These are phyloP conservation scores for Artibeus jamaicensis DNA, from an alignment of 2,797 vertebrate species.

Conservation along the genomic window DNA sequence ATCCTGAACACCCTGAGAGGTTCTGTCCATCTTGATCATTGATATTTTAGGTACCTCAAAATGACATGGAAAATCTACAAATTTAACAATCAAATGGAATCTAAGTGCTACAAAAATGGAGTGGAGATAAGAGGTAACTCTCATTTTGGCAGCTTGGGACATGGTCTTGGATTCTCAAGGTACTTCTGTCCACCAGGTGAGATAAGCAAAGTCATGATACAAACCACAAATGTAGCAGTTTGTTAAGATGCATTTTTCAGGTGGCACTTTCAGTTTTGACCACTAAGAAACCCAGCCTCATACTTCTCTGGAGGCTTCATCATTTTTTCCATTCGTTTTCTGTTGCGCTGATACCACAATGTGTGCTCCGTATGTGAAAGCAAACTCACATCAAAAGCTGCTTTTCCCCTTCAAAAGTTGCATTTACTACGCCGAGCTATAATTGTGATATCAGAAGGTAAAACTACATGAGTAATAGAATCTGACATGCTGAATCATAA, in stretches of 20 bases:
- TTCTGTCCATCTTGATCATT: background rate
- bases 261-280: background rate
- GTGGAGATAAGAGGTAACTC: background rate
- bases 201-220: background rate
- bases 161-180: background rate
- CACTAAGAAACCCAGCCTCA: background rate
- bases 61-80: background rate
- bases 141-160: background rate
- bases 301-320: background rate
- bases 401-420: constrained; percentile 37
- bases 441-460: constrained; percentile 62
- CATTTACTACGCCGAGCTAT: constrained; percentile 41
- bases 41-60: background rate
- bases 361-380: constrained; percentile 56
- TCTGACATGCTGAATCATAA: constrained; percentile 57
- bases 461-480: constrained; percentile 42
- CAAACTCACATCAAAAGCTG: constrained; percentile 49
- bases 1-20: background rate
- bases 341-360: constrained; percentile 18
- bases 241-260: background rate
- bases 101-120: background rate
- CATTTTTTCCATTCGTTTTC: constrained; percentile 38
- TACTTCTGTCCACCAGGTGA: background rate
- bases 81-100: background rate
- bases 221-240: background rate